A percentile compares a stretch with the other conserved stretches of the same genome.
These are phyloP conservation scores for Acanthisitta chloris DNA, from an alignment of 2,113 vertebrate genomes.

Conservation along the genomic window DNA sequence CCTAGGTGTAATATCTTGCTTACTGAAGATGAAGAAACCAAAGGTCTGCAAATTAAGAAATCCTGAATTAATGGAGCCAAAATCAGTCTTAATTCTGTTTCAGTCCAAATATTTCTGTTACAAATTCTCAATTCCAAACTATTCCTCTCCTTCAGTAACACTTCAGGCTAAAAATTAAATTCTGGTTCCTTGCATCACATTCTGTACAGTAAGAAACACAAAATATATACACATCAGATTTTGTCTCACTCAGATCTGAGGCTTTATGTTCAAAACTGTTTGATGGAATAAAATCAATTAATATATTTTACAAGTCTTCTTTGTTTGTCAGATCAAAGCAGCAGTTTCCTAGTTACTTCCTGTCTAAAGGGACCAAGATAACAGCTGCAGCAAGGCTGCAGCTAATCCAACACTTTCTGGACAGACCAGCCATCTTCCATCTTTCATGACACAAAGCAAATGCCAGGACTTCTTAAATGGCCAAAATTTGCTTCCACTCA, in stretches of 20 bases:
- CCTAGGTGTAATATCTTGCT: neutral
- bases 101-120: neutral
- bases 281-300: constrained; percentile 40
- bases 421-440: neutral
- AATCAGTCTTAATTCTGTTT: neutral
- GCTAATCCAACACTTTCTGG: neutral
- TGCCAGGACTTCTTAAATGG: neutral
- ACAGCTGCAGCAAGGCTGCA: neutral
- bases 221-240: neutral
- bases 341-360: neutral
- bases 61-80: neutral
- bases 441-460: neutral
- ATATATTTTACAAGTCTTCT: neutral
- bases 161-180: neutral
- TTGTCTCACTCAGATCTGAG: neutral
- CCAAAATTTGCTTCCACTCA: neutral
- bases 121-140: neutral
- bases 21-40: neutral
- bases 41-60: neutral
- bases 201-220: neutral
- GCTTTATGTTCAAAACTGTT: neutral
- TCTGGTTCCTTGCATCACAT: neutral
- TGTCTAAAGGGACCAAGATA: neutral
- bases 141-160: neutral
- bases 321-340: constrained; percentile 20